Percentiles rank a stretch among this genome's conserved stretches.
phyloP scores from a whole-genome alignment of 2,888 invertebrate genomes.

The Lumbricus terrestris region DNA sequence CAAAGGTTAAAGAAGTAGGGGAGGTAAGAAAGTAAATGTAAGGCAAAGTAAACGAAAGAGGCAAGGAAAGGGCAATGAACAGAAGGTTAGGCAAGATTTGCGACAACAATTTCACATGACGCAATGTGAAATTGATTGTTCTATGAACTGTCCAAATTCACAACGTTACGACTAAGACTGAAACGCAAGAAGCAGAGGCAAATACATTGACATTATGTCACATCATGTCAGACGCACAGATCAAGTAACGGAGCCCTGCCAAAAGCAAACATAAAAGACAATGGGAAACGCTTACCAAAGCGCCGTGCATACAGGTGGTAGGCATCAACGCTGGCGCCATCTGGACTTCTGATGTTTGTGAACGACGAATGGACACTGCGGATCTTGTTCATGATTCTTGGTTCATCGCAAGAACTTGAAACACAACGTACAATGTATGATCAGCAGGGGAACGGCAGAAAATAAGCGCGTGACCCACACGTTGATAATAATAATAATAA shows the following conservation, averaged over 20 bases:
- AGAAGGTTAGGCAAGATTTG: not conserved
- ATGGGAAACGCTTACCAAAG: not conserved
- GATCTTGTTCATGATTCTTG: constrained; percentile 7
- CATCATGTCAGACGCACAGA: not conserved
- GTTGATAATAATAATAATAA: too few relatives aligned
- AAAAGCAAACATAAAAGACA: not conserved
- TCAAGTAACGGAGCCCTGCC: too few relatives aligned
- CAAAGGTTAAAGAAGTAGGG: not conserved
- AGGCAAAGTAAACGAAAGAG: too few relatives aligned
- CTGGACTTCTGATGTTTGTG: not conserved
- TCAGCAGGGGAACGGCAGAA: too few relatives aligned
- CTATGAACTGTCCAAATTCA: not conserved
- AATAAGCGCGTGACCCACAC: too few relatives aligned
- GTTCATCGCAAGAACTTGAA: constrained; percentile 4
- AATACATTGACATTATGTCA: not conserved
- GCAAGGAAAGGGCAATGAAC: too few relatives aligned
- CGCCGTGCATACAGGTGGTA: constrained; percentile 4
- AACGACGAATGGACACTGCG: not conserved
- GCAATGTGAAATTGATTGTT: not conserved
- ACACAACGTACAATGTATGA: not conserved
- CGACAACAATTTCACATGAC: not conserved
- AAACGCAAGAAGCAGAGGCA: not conserved
- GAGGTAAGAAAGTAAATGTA: too few relatives aligned
- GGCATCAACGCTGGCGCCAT: not conserved
- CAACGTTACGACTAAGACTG: not conserved